Base-by-base conservation (phyloP, 2,797 vertebrate species). In the Spondyliosoma cantharus region DNA sequence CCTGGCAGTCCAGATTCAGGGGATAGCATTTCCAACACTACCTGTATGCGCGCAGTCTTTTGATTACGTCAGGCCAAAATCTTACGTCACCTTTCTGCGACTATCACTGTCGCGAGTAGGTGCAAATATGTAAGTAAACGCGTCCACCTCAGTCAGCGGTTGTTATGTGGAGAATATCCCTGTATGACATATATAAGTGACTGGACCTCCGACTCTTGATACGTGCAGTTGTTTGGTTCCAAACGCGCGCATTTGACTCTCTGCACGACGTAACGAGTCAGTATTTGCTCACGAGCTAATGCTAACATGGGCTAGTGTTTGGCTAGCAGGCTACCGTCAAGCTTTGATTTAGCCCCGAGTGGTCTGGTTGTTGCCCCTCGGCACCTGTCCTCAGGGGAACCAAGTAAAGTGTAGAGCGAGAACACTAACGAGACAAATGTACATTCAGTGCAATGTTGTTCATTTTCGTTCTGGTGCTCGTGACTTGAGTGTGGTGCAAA, bases 41-140 rank as follows among this genome's bases (percentile, higher is more conserved):
- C 24, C 0, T 2, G 2, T 0, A 6, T 4, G 25, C 66, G 22
- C 37, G 2, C 1, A 12, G 25, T 0, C 12, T 16, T 22, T 7
- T 81, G 65, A 90, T 91, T 0, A 22, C 11, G 0, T 2, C 17
- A 1, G 4, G 1, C 0, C 1, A 0, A 6, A 5, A 5, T 3
- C 0, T 1, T 9, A 59, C 86, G 86, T 83, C 76, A 87, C 84
- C 52, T 57, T 1, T 32, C 3, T 37, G 86, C 64, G 89, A 66
- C 86, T 42, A 0, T 13, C 27, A 7, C 37, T 8, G 22, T 43
- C 3, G 56, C 17, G 3, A 9, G 46, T 3, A 7, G 59, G 29
- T 12, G 22, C n/a, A 69, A 75, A 76, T 7, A 92, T 90, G 90
- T 90, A 63, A 90, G 91, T 91, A 17, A 60, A 37, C 8, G 45